A percentile compares a stretch with the other conserved stretches of the same genome.
Conservation (phyloP, 2,797 vertebrate genomes). For the Rhinella marina region DNA sequence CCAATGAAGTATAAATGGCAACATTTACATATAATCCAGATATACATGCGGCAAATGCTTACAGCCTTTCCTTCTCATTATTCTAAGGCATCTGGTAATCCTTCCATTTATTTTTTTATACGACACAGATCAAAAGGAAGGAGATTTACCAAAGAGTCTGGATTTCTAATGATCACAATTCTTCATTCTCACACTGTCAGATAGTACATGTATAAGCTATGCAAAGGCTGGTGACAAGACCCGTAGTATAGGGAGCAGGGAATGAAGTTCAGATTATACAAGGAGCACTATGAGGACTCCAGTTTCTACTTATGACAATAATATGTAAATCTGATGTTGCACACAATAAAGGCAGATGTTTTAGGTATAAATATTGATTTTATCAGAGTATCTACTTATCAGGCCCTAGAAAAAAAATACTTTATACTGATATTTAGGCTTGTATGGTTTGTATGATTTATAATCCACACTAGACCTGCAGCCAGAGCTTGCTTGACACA, state of each 20-base stretch:
- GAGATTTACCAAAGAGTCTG: slow-evolving; percentile 40
- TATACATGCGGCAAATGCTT: slow-evolving; percentile 21
- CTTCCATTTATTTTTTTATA: slow-evolving; percentile 48
- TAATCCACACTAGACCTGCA: too few relatives aligned
- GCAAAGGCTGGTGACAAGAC: slow-evolving; percentile 22
- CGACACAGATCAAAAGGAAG: slow-evolving; percentile 53
- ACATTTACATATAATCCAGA: slow-evolving; percentile 45
- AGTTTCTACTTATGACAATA: background rate
- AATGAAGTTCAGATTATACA: slow-evolving; percentile 2
- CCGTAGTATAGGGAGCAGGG: background rate
- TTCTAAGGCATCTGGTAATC: slow-evolving; percentile 52
- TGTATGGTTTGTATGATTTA: background rate
- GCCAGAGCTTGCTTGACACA: too few relatives aligned
- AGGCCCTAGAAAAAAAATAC: background rate
- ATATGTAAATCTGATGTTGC: background rate
- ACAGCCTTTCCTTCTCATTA: slow-evolving; percentile 48
- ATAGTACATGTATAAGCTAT: slow-evolving; percentile 49
- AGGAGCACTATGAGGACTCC: background rate
- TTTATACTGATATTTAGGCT: too few relatives aligned
- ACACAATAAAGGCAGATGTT: background rate
- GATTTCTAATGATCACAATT: slow-evolving; percentile 48
- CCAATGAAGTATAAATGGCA: slow-evolving; percentile 13
- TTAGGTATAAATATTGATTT: background rate
- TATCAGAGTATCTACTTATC: background rate
- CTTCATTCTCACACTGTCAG: slow-evolving; percentile 45